phyloP scores from a whole-genome alignment of 2,888 invertebrate genomes.

The Thecophora atra region DNA sequence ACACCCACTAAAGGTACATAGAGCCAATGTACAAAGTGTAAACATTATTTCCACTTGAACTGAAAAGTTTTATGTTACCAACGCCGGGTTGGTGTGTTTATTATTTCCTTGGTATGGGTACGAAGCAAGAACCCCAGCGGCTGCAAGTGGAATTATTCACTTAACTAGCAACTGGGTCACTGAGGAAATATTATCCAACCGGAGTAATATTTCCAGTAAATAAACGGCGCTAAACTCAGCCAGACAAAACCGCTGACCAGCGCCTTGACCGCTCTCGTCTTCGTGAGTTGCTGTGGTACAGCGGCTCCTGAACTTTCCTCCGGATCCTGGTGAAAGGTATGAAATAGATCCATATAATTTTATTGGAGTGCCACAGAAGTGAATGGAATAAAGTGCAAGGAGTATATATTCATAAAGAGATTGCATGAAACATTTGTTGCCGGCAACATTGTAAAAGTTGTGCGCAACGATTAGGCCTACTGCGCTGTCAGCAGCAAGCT shows the following conservation, averaged over 20 bases:
- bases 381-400: too few relatives aligned
- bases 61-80: constrained; percentile 26
- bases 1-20: background rate
- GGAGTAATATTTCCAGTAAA: constrained; percentile 19
- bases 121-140: background rate
- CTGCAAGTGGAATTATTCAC: constrained; percentile 19
- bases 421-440: too few relatives aligned
- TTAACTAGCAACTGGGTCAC: constrained; percentile 30
- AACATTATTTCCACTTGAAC: constrained; percentile 15
- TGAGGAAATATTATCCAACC: constrained; percentile 12
- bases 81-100: constrained; percentile 34
- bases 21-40: background rate
- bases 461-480: too few relatives aligned
- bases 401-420: too few relatives aligned
- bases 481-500: too few relatives aligned
- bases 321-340: constrained; percentile 21
- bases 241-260: too few relatives aligned
- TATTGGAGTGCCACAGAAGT: too few relatives aligned
- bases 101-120: constrained; percentile 23
- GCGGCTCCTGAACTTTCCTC: too few relatives aligned
- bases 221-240: background rate
- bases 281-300: background rate
- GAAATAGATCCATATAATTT: constrained; percentile 14
- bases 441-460: too few relatives aligned
- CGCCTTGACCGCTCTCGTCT: background rate